phyloP scores from a whole-genome alignment of 2,113 vertebrate species.

The Condylura cristata region DNA sequence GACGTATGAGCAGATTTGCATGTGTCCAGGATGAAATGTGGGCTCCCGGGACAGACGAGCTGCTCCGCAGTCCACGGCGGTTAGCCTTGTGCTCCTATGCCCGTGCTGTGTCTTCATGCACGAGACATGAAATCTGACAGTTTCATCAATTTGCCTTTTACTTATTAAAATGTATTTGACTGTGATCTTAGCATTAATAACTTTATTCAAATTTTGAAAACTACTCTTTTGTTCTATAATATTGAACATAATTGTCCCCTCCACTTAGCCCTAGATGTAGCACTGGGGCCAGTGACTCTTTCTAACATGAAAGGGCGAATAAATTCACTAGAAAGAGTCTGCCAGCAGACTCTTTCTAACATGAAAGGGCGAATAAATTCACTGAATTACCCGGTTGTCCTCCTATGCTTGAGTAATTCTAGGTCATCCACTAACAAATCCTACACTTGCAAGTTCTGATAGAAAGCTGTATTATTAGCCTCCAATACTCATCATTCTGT shows the following conservation, averaged over 20 bases:
- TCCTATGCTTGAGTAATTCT: not conserved
- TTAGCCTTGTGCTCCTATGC: not conserved
- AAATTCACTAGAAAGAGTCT: too few species aligned
- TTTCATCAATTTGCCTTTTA: not conserved
- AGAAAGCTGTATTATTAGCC: not conserved
- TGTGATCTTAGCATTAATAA: not conserved
- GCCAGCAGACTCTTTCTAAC: not conserved
- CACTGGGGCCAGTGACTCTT: not conserved
- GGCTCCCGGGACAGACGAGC: not conserved
- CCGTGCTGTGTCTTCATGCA: not conserved
- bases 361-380: not conserved
- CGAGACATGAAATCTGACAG: constrained; percentile 5
- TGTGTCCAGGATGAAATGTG: not conserved
- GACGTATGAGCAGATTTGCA: not conserved
- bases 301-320: not conserved
- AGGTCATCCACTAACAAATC: not conserved
- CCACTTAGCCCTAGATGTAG: not conserved
- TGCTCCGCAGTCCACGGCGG: not conserved
- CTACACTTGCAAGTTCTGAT: not conserved
- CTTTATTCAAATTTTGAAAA: not conserved
- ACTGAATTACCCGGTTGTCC: not conserved
- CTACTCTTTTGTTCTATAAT: not conserved
- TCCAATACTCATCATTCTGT: not conserved
- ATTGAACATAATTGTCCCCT: not conserved
- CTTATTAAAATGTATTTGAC: not conserved